A percentile compares a stretch with the other conserved stretches of the same genome.
These are phyloP conservation scores for Engystomops pustulosus DNA, from an alignment of 2,113 vertebrate species.

Conservation along the genomic window DNA sequence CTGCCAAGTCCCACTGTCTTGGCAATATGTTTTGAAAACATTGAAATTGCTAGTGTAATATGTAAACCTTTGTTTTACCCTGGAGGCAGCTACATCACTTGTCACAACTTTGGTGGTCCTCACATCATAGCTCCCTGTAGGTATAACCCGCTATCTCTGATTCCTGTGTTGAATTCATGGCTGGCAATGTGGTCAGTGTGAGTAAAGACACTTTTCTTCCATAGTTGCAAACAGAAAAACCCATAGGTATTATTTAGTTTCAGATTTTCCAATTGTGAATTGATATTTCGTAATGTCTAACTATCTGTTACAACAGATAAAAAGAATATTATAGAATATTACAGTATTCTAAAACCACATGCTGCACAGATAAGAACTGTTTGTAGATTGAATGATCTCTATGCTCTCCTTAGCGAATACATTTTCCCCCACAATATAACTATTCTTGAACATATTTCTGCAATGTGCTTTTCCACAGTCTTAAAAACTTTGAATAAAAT, in stretches of 20 bases:
- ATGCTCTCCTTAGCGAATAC: no score
- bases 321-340: no score
- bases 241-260: background rate
- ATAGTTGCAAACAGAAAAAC: conserved; percentile 20
- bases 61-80: conserved; percentile 96
- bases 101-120: conserved; percentile 96
- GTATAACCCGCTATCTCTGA: conserved; percentile 84
- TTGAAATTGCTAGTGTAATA: conserved; percentile 98
- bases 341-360: no score
- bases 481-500: background rate
- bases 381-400: no score
- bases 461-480: no score
- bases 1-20: conserved; percentile 96
- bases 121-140: conserved; percentile 81
- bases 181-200: conserved; percentile 65
- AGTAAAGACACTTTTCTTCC: conserved; percentile 62
- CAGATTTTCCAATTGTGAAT: conserved; percentile 67
- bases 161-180: conserved; percentile 75
- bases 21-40: conserved; percentile 99
- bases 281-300: background rate
- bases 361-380: no score
- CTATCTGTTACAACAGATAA: background rate
- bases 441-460: no score
- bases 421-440: no score
- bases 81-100: conserved; percentile 88